Conservation (phyloP, 2,113 vertebrate genomes). For the Pedionomus torquatus region DNA sequence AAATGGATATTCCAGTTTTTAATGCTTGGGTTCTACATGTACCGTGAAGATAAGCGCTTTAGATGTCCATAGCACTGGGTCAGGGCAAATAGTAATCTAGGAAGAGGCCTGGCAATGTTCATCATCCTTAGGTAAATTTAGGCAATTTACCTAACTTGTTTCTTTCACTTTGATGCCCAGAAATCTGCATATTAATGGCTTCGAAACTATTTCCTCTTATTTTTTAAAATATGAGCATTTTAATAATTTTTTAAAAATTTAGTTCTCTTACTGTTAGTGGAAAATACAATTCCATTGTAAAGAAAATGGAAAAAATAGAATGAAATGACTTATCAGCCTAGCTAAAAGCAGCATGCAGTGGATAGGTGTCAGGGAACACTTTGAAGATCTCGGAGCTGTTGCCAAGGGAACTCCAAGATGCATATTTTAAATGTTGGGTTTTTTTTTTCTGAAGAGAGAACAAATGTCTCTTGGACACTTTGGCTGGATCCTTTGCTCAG, state of each 20-base stretch:
- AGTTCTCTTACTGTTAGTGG: neutral
- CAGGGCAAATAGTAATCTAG: neutral
- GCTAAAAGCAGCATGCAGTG: neutral
- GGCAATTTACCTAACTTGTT: neutral
- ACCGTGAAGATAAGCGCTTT: neutral
- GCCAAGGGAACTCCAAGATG: neutral
- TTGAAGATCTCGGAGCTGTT: neutral
- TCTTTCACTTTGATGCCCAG: neutral
- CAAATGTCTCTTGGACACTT: neutral
- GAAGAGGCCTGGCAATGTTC: neutral
- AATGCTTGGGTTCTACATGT: neutral
- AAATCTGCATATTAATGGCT: neutral
- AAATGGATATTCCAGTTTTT: neutral
- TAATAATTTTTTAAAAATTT: no score
- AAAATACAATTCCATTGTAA: neutral
- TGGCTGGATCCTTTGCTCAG: neutral
- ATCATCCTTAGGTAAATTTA: neutral
- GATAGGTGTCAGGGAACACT: neutral
- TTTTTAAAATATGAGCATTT: neutral
- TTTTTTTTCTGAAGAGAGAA: neutral
- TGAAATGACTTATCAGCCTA: neutral
- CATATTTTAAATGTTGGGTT: neutral
- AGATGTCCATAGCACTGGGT: neutral
- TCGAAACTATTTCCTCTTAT: neutral
- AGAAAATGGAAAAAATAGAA: neutral